phyloP scores from a whole-genome alignment of 2,113 vertebrate genomes.

The Ranitomeya variabilis region DNA sequence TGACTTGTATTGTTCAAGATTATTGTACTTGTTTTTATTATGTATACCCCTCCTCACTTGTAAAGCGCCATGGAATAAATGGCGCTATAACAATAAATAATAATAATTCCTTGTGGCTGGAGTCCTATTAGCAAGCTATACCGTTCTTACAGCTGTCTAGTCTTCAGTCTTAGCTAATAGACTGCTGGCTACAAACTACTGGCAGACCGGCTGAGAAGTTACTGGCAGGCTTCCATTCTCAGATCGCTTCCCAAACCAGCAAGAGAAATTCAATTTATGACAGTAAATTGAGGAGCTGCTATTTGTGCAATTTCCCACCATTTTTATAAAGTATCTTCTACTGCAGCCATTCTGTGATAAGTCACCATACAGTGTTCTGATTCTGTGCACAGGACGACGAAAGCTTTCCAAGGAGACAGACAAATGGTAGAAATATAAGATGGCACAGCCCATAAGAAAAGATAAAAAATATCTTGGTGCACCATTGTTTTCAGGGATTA shows the following conservation, averaged over 20 bases:
- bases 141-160: not conserved
- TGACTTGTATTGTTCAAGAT: too few species aligned
- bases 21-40: too few species aligned
- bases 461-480: too few species aligned
- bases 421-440: too few species aligned
- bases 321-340: not conserved
- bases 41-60: too few species aligned
- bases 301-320: not conserved
- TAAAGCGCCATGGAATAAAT: too few species aligned
- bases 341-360: not conserved
- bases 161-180: not conserved
- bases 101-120: too few species aligned
- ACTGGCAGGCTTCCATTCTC: not conserved
- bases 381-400: not conserved
- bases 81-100: too few species aligned
- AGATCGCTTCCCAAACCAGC: not conserved
- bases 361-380: not conserved
- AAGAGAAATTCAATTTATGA: not conserved
- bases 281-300: not conserved
- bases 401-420: too few species aligned
- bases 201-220: not conserved
- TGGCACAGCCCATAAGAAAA: too few species aligned
- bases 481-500: not conserved
- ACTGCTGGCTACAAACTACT: not conserved
- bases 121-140: not conserved